Evolutionary conservation across 2,797 vertebrate genomes (phyloP), one percentile per base, ranked within the genome.

Genomic region (Trachurus trachurus): DNA sequence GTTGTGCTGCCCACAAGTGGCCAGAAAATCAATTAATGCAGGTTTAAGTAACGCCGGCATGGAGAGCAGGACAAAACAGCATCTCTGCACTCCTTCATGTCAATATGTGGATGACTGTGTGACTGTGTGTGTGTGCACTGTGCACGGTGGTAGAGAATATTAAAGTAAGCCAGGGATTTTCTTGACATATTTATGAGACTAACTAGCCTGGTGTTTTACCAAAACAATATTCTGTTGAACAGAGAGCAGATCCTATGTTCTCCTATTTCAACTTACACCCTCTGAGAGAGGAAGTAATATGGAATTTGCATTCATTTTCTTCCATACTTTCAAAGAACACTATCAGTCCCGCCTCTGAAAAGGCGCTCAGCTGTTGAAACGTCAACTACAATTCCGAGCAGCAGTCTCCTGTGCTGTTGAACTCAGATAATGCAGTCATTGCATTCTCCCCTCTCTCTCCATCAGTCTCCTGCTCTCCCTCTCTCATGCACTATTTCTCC

Each of bases 381-480:
- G 29, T 80, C 85, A 79, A 21, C 76, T 44, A 69, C 63, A 81
- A 83, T 74, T 85, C 76, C 26, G 78, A 87, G 81, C 71, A 63
- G 85, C 69, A 52, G 79, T 67, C 85, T 87, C 79, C 69, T 77
- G 68, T 87, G 82, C 74, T 88, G 89, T 64, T 82, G 80, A 86
- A 89, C 82, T 83, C 83, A 2, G 83, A 90, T 88, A 91, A 90
- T 82, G 81, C 83, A 82, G 76, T 84, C 83, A n/a, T 60, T 72
- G 21, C 68, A 34, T 76, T 83, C 72, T 74, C 16, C 50, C 63
- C 75, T 57, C 58, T 75, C 68, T 68, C 71, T 52, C 74, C 71
- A 42, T 76, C 66, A 69, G 69, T 65, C 68, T 81, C 71, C 65
- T 89, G 71, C 66, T 72, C 53, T 80, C 63, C 70, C 26, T 74